phyloP scores from a whole-genome alignment of 2,888 invertebrate species.

The Pristionchus fissidentatus region DNA sequence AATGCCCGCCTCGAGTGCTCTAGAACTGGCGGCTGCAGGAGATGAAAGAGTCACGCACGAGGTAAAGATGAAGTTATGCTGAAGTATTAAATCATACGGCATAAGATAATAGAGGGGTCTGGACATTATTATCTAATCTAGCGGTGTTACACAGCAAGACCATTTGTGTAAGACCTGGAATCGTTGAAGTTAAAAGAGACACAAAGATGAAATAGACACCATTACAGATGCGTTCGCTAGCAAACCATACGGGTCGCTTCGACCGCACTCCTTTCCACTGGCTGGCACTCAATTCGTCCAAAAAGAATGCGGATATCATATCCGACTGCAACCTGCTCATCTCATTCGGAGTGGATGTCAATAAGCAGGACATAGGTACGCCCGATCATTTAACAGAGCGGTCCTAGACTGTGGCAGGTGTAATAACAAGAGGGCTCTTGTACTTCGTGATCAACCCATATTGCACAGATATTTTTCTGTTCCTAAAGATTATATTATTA shows the following conservation, averaged over 20 bases:
- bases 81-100: not conserved
- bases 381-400: no score
- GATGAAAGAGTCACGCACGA: not conserved
- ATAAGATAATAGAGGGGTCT: not conserved
- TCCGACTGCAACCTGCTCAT: not conserved
- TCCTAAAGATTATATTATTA: not conserved
- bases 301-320: not conserved
- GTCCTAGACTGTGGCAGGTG: no score
- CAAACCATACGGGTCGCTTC: not conserved
- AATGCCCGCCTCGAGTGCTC: not conserved
- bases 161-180: no score
- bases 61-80: not conserved
- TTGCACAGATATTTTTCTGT: no score
- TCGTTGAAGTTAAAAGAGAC: no score
- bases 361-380: constrained; percentile 11
- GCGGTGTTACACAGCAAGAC: no score
- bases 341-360: not conserved
- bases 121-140: not conserved
- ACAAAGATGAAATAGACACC: not conserved
- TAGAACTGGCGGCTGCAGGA: not conserved
- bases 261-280: not conserved
- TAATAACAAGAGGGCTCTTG: no score
- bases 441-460: no score
- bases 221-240: not conserved
- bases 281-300: not conserved